Conservation (phyloP, 2,113 vertebrate genomes). For the Burhinus oedicnemus region DNA sequence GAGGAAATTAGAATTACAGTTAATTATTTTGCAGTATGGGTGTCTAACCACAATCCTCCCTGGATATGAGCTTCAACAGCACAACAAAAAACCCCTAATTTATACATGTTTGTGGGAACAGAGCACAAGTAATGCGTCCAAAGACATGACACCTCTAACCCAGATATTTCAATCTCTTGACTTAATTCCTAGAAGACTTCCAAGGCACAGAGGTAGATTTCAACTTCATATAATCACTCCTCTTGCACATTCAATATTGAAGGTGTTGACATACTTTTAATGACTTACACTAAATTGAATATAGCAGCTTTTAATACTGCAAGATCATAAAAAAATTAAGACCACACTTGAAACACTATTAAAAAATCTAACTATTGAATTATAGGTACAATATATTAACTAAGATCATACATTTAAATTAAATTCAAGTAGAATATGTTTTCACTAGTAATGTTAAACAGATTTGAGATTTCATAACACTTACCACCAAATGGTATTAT, state of each 20-base stretch:
- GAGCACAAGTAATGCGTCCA: background rate
- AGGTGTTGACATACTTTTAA: background rate
- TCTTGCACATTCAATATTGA: background rate
- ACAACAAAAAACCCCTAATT: background rate
- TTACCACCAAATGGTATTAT: constrained; percentile 97
- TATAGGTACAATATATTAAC: background rate
- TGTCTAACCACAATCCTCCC: background rate
- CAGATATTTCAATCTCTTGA: background rate
- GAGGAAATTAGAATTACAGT: background rate
- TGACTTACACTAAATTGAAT: background rate
- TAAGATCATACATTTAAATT: background rate
- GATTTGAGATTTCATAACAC: constrained; percentile 41
- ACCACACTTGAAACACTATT: background rate
- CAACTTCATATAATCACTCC: background rate
- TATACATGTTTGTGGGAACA: background rate
- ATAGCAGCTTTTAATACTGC: background rate
- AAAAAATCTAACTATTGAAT: background rate
- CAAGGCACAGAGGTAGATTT: background rate
- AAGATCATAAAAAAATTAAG: background rate
- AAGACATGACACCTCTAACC: background rate
- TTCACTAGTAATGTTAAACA: background rate
- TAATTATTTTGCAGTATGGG: background rate
- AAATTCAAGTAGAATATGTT: background rate
- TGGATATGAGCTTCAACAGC: background rate
- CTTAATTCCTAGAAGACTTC: background rate